Evolutionary conservation across 2,797 vertebrate species (phyloP).

Genomic region (Anguilla megastoma): DNA sequence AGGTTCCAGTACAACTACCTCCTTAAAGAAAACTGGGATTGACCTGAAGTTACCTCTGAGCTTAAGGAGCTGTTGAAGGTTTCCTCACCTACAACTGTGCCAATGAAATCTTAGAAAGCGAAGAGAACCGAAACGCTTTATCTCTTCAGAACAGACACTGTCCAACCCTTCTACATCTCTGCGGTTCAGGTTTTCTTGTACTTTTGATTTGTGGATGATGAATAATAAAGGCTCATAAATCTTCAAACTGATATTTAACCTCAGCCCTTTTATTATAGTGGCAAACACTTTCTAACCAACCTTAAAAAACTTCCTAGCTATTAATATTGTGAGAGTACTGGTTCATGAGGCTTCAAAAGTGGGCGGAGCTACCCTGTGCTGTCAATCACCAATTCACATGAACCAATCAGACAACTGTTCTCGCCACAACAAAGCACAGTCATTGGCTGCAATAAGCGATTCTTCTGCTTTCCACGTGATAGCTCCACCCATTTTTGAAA

Average conservation of each 20-base stretch:
- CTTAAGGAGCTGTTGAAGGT: background rate
- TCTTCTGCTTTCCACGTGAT: background rate
- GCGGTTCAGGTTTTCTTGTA: background rate
- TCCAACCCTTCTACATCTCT: background rate
- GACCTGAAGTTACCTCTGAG: conserved; percentile 7
- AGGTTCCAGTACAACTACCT: no score
- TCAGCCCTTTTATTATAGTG: background rate
- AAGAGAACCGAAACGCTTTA: background rate
- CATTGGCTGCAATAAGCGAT: background rate
- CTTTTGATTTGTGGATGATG: background rate
- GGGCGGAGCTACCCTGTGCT: background rate
- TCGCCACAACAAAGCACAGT: background rate
- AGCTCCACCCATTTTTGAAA: background rate
- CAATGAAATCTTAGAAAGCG: background rate
- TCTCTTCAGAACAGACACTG: background rate
- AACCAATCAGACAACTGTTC: background rate
- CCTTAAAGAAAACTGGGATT: background rate
- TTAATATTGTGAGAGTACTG: background rate
- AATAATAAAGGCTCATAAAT: background rate
- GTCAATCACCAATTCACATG: background rate
- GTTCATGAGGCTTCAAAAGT: background rate
- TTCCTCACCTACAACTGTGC: background rate
- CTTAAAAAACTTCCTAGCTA: background rate
- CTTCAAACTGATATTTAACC: background rate
- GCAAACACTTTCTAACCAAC: background rate